Evolutionary conservation across 2,888 invertebrate species (phyloP), one percentile per base, ranked within the genome.

Genomic region (Hoplodrina blanda): DNA sequence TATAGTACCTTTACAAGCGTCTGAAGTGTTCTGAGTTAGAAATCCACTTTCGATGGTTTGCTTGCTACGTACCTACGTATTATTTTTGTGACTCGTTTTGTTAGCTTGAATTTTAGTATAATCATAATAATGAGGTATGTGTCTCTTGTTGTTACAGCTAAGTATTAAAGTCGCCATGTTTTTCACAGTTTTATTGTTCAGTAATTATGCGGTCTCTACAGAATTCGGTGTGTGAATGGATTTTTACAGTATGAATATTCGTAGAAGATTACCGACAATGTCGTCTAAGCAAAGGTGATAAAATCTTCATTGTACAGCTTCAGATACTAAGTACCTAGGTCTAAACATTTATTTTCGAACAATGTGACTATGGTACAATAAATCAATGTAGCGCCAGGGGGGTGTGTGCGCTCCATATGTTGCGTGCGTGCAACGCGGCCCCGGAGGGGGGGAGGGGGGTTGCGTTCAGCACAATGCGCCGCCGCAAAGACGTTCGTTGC

Each of bases 401-500:
- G 78, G 79, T 85, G 76, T 78, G 76, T 65, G 65, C 87, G 73
- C 89, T 89, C 88, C 84, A 81, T 84, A 80, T 85, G 85, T 84
- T 79, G 79, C 78, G 82, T 89, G 90, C 90, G 90, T 88, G 88
- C 76, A 57, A 86, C 72, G 52, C 49, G 49, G 53, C 3, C 0
- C 8, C 25, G 25, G 25, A n/a, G 17, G 66, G 67, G 50, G 68
- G 53, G 69, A 85, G 69, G 84, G 87, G 89, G 86, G 88, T 83
- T 86, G 90, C 89, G 91, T 89, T 88, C 87, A 85, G 87, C 90
- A 90, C 91, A 91, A 90, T 90, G 89, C 88, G 87, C 89, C 84
- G 79, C 85, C 81, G 94, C 95, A 96, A 96, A 96, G 95, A 94
- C 95, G 95, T 96, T 95, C 95, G 94, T 95, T 96, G 95, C 94